Conservation (phyloP, 2,888 invertebrate genomes). For the Phengaris alcon region DNA sequence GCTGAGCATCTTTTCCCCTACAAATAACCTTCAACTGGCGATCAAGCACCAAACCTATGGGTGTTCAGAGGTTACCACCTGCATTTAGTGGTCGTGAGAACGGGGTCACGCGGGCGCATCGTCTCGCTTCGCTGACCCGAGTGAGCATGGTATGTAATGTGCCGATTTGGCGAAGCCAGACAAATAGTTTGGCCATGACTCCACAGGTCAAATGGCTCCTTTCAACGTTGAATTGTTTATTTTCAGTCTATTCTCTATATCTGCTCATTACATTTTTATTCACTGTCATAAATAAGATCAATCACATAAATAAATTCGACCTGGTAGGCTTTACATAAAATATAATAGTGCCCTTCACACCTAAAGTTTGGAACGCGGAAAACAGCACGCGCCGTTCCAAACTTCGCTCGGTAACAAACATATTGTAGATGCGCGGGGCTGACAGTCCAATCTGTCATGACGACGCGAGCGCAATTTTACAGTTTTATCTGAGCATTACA, state of each 20-base stretch:
- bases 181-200: conserved; percentile 37
- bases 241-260: neutral
- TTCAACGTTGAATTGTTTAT: conserved; percentile 19
- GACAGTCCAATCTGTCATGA: too few relatives aligned
- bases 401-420: too few relatives aligned
- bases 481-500: too few relatives aligned
- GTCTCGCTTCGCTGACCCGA: conserved; percentile 62
- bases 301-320: too few relatives aligned
- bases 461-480: too few relatives aligned
- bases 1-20: conserved; percentile 9
- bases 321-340: too few relatives aligned
- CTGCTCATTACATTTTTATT: neutral
- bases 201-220: conserved; percentile 27
- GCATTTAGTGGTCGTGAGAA: conserved; percentile 60
- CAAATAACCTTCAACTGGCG: conserved; percentile 17
- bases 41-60: conserved; percentile 26
- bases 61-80: conserved; percentile 51
- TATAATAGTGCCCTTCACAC: too few relatives aligned
- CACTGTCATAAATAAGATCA: neutral
- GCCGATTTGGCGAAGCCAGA: conserved; percentile 40
- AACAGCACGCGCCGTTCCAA: too few relatives aligned
- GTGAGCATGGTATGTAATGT: conserved; percentile 35
- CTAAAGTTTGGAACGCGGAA: too few relatives aligned
- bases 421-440: too few relatives aligned
- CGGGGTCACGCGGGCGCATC: conserved; percentile 70